phyloP scores from a whole-genome alignment of 2,888 invertebrate species.

The Orthonevra nobilis region DNA sequence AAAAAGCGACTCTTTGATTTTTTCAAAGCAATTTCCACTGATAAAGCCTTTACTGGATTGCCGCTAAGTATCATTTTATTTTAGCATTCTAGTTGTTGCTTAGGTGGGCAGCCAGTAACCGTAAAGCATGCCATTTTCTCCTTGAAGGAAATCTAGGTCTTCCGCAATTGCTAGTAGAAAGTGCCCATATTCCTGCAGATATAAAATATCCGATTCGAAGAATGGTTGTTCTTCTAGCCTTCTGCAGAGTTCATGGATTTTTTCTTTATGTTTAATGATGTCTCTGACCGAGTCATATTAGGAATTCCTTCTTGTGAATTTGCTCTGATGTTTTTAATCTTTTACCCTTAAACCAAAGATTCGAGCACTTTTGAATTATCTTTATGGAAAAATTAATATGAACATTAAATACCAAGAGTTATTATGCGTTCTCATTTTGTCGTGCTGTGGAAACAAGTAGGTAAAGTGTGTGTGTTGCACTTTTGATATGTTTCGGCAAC shows the following conservation, averaged over 20 bases:
- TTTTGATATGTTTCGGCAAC: conserved; percentile 40
- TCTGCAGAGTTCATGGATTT: conserved; percentile 36
- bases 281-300: conserved; percentile 52
- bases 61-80: too few species aligned
- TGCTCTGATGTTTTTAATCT: conserved; percentile 48
- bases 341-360: too few species aligned
- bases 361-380: too few species aligned
- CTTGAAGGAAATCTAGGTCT: conserved; percentile 52
- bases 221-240: conserved; percentile 20
- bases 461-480: conserved; percentile 52
- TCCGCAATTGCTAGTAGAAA: conserved; percentile 47
- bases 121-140: conserved; percentile 43
- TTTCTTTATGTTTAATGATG: conserved; percentile 33
- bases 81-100: conserved; percentile 45
- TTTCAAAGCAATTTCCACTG: neutral
- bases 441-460: neutral
- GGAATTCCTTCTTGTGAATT: conserved; percentile 59
- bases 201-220: conserved; percentile 33
- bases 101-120: conserved; percentile 58
- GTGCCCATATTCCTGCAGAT: conserved; percentile 45
- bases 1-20: neutral
- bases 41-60: neutral
- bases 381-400: too few species aligned
- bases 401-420: conserved; percentile 11
- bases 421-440: too few species aligned